Evolutionary conservation across 2,113 vertebrate species (phyloP), one percentile per base, ranked within the genome.

Genomic region (Menura novaehollandiae): DNA sequence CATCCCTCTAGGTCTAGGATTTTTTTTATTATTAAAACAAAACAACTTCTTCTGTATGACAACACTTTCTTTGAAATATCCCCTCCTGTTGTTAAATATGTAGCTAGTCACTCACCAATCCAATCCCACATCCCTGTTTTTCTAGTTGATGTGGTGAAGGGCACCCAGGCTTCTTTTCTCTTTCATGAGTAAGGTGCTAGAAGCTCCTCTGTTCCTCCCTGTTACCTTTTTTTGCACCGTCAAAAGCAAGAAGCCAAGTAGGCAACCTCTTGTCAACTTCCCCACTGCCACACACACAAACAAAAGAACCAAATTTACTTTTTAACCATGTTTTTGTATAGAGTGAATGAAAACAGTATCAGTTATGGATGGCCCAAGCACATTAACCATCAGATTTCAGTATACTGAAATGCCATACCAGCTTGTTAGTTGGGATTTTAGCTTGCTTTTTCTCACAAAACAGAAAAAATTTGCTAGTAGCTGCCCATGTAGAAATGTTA

Each of bases 81-180:
- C 5, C 8, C 21, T 88, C 3, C 13, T 11, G 4, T 39, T 69
- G 9, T 7, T 33, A 27, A 74, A 73, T 19, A 63, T 3, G 9
- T 6, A 55, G 15, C 14, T 72, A 56, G 7, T 33, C 9, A 9
- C 12, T 55, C 15, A 33, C 2, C 11, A 32, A 62, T 35, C 22
- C 27, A 56, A 13, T 60, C 15, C 56, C 14, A 10, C 7, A 39
- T 13, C 23, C 7, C 10, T 0, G 0, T 9, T 37, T 4, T 33
- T 77, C 23, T 19, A 27, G 16, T 1, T 44, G 24, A 76, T 17
- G 26, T 33, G 33, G 14, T 17, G 10, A 26, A 68, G 5, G 1
- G 35, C 9, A 37, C 17, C 9, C 41, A 60, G 62, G 9, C 16
- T 69, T n/a, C n/a, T 66, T 33, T 37, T 28, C 7, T 79, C 13